Evolutionary conservation across 2,888 invertebrate genomes (phyloP).

Genomic region (Nasonovia ribisnigri): DNA sequence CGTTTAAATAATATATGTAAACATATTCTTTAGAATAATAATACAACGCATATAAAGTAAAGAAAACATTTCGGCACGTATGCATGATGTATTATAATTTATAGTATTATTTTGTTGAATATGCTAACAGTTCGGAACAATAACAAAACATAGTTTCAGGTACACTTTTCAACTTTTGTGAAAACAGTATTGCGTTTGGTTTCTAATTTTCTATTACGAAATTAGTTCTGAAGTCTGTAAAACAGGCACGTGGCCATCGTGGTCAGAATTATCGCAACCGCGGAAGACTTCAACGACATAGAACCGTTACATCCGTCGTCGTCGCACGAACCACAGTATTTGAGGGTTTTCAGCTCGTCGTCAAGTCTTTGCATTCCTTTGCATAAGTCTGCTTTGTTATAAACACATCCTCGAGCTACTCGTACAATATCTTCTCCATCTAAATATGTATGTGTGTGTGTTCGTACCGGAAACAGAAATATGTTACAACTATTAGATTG

Average conservation of each 20-base stretch:
- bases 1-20: constrained; percentile 6
- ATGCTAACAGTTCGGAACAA: constrained; percentile 23
- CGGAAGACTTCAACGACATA: constrained; percentile 69
- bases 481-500: neutral
- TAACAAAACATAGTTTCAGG: constrained; percentile 34
- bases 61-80: neutral
- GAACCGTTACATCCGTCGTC: constrained; percentile 79
- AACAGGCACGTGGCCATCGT: constrained; percentile 12
- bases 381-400: constrained; percentile 45
- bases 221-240: constrained; percentile 4
- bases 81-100: neutral
- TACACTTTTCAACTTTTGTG: neutral
- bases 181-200: neutral
- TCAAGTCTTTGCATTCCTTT: constrained; percentile 57
- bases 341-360: constrained; percentile 71
- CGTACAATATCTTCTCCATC: constrained; percentile 39
- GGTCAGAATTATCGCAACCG: constrained; percentile 1
- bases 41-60: neutral
- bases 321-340: constrained; percentile 79
- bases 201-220: constrained; percentile 10
- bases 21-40: constrained; percentile 33
- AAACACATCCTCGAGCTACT: constrained; percentile 58
- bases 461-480: neutral
- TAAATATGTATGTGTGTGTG: neutral
- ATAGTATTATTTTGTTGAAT: constrained; percentile 8